Conservation (phyloP, 2,113 vertebrate genomes). For the Labrus mixtus region DNA sequence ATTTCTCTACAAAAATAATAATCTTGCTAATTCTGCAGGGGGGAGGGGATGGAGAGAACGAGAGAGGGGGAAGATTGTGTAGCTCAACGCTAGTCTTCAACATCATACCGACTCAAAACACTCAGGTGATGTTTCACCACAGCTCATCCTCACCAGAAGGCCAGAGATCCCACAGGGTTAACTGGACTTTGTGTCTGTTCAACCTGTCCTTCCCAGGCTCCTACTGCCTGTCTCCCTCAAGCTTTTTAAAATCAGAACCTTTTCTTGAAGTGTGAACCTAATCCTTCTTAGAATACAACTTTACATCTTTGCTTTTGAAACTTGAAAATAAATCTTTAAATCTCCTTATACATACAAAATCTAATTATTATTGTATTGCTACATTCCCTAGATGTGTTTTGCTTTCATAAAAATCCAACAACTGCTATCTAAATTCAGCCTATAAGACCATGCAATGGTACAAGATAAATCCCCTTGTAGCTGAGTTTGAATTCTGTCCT, state of each 20-base stretch:
- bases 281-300: not conserved
- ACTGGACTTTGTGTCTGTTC: not conserved
- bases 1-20: slow-evolving; percentile 87
- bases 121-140: slow-evolving; percentile 18
- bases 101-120: slow-evolving; percentile 1
- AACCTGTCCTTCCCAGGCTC: slow-evolving; percentile 3
- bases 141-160: slow-evolving; percentile 25
- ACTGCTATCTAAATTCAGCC: slow-evolving; percentile 10
- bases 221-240: slow-evolving; percentile 10
- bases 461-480: slow-evolving; percentile 13
- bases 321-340: not conserved
- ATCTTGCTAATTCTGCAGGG: slow-evolving; percentile 75
- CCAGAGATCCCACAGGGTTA: not conserved
- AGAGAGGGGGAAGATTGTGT: slow-evolving; percentile 15
- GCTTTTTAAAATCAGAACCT: slow-evolving; percentile 1
- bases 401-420: slow-evolving; percentile 19
- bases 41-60: slow-evolving; percentile 25
- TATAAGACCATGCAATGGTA: not conserved
- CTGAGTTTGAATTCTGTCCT: slow-evolving; percentile 11
- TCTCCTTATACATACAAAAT: not conserved
- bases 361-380: slow-evolving; percentile 25
- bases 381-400: not conserved
- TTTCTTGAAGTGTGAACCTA: not conserved
- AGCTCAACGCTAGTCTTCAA: slow-evolving; percentile 20
- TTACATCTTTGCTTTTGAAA: slow-evolving; percentile 18